Percentiles rank a stretch among this genome's conserved stretches.
These are phyloP conservation scores for Intellagama lesueurii DNA, from an alignment of 2,797 vertebrate species.

Conservation along the genomic window DNA sequence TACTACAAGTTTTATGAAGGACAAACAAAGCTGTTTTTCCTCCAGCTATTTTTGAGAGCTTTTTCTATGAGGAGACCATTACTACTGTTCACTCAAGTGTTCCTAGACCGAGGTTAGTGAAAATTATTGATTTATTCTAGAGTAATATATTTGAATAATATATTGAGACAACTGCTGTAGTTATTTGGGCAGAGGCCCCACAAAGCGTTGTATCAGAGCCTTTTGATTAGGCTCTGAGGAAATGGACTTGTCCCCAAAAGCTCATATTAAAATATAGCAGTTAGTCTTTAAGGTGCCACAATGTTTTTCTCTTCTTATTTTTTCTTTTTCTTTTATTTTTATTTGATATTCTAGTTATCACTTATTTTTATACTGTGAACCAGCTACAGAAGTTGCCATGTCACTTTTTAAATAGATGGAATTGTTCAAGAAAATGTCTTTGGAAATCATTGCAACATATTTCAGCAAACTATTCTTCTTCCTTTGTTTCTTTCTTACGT, in stretches of 20 bases:
- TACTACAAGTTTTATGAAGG: conserved; percentile 53
- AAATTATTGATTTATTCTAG: conserved; percentile 64
- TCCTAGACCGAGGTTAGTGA: conserved; percentile 56
- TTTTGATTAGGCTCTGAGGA: conserved; percentile 23
- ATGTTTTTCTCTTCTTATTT: no score
- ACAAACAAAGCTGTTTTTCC: conserved; percentile 55
- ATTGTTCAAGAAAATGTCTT: conserved; percentile 52
- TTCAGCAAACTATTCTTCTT: conserved; percentile 22
- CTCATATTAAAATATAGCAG: no score
- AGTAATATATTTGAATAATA: conserved; percentile 71
- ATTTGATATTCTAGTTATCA: not conserved
- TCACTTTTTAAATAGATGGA: conserved; percentile 59
- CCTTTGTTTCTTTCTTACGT: conserved; percentile 44
- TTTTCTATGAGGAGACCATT: conserved; percentile 73
- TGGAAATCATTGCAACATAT: conserved; percentile 43
- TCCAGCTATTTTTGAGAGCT: conserved; percentile 75
- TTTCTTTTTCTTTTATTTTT: no score
- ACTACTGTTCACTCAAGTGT: conserved; percentile 64
- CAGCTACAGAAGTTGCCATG: conserved; percentile 48
- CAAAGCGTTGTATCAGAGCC: conserved; percentile 26
- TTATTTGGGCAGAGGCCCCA: conserved; percentile 49
- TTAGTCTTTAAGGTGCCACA: no score
- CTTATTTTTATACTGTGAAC: conserved; percentile 62
- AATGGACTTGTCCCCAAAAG: no score
- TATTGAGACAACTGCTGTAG: conserved; percentile 63